Evolutionary conservation across 2,113 vertebrate genomes (phyloP).

Genomic region (Arenaria interpres): DNA sequence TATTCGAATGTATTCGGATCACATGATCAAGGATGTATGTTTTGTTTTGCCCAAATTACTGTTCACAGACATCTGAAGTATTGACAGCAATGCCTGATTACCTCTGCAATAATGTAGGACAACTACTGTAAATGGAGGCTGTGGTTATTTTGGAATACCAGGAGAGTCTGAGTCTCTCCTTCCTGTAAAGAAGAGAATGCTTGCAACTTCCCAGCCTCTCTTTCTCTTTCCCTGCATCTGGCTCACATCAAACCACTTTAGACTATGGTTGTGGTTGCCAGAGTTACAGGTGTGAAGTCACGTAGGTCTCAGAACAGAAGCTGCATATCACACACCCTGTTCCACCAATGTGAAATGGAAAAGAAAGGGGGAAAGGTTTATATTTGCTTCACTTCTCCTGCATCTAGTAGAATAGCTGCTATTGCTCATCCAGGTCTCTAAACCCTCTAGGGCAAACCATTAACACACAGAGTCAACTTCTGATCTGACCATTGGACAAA

Average conservation of each 20-base stretch:
- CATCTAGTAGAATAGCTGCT: background rate
- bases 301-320: background rate
- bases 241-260: background rate
- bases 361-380: background rate
- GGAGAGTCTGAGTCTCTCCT: background rate
- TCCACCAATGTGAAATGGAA: background rate
- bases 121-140: background rate
- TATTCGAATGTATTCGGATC: background rate
- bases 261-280: background rate
- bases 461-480: background rate
- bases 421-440: background rate
- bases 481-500: background rate
- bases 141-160: background rate
- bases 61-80: background rate
- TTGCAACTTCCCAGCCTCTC: background rate
- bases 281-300: accelerated
- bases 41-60: background rate
- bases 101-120: background rate
- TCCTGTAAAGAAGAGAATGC: background rate
- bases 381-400: background rate
- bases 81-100: background rate
- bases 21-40: background rate
- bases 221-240: background rate
- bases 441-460: background rate
- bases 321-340: background rate